Evolutionary conservation across 2,888 invertebrate genomes (phyloP).

Genomic region (Cryptocheilus praepositus): DNA sequence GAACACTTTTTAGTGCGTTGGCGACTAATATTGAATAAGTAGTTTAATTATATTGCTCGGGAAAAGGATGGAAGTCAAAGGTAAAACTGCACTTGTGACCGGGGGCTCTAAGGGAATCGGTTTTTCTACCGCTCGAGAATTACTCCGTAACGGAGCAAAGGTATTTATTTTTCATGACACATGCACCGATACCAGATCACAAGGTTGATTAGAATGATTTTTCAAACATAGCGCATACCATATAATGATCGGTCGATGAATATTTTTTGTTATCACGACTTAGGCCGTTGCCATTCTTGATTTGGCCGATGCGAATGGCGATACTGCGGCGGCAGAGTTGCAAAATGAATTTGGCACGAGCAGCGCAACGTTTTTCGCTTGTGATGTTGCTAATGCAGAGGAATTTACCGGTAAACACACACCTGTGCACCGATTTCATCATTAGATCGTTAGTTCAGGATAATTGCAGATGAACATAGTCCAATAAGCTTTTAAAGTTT

Average conservation of each 20-base stretch:
- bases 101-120: constrained; percentile 79
- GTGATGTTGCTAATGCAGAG: constrained; percentile 76
- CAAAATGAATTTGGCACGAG: constrained; percentile 74
- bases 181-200: too few relatives aligned
- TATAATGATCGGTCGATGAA: not conserved
- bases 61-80: constrained; percentile 44
- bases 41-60: not conserved
- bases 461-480: too few relatives aligned
- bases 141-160: constrained; percentile 74
- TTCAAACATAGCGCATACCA: not conserved
- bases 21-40: too few relatives aligned
- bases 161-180: constrained; percentile 31
- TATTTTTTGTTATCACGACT: constrained; percentile 3
- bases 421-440: not conserved
- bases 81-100: constrained; percentile 70
- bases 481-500: too few relatives aligned
- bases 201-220: not conserved
- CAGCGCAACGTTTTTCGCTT: constrained; percentile 75
- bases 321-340: constrained; percentile 73
- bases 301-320: constrained; percentile 70
- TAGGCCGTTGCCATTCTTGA: constrained; percentile 72
- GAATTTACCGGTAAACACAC: constrained; percentile 72
- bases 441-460: too few relatives aligned
- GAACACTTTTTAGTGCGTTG: too few relatives aligned
- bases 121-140: constrained; percentile 73